A percentile compares a stretch with the other conserved stretches of the same genome.
phyloP scores from a whole-genome alignment of 2,888 invertebrate genomes.

The Athalia rosae region DNA sequence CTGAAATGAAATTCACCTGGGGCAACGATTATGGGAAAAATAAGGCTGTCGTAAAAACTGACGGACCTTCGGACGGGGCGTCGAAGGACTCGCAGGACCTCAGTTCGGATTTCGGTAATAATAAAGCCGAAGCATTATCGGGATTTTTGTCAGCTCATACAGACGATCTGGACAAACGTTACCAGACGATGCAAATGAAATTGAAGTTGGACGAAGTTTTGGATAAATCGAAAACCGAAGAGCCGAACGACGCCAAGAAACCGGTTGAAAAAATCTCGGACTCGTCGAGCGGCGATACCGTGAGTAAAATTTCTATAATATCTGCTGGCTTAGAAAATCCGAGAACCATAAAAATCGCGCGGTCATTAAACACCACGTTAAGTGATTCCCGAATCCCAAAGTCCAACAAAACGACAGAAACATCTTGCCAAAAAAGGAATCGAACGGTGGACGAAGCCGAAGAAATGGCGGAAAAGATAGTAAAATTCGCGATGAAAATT shows the following conservation, averaged over 20 bases:
- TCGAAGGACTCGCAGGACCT: not conserved
- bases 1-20: not conserved
- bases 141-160: not conserved
- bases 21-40: not conserved
- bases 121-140: not conserved
- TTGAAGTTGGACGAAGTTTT: constrained; percentile 36
- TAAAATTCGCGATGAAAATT: constrained; percentile 52
- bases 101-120: not conserved
- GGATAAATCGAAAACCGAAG: not conserved
- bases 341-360: no score
- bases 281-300: no score
- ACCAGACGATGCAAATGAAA: constrained; percentile 14
- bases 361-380: no score
- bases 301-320: no score
- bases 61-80: not conserved
- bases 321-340: no score
- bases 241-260: not conserved
- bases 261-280: not conserved
- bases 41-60: not conserved
- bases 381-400: no score
- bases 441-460: constrained; percentile 16
- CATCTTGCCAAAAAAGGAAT: not conserved
- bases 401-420: no score
- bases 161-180: constrained; percentile 27
- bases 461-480: constrained; percentile 53